Evolutionary conservation across 2,113 vertebrate species (phyloP), one percentile per base, ranked within the genome.

Genomic region (Orthochromis malagaraziensis): DNA sequence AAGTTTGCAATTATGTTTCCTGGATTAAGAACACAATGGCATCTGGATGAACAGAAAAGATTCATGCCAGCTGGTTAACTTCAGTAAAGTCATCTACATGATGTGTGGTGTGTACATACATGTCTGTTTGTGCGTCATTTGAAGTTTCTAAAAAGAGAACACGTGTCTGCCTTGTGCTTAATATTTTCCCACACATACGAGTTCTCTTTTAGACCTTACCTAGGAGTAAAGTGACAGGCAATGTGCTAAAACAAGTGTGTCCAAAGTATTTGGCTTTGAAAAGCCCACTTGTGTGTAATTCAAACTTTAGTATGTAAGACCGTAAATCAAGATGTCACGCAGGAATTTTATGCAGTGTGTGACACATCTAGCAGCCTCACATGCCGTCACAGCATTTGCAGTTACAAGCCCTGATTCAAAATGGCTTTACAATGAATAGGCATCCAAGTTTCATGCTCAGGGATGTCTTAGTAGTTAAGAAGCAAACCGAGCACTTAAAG

Each of bases 1-100:
- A 94, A 86, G 94, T 94, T 16, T 96, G 95, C 90, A 95, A 96
- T 81, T 96, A 94, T 83, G 26, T 91, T 49, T 91, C 92, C 58
- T 95, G 94, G 95, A 95, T 96, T 84, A 87, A 93, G 90, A 84
- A 83, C 68, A 94, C 92, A 19, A 94, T 95, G 93, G 84, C 87
- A 5, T 93, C 93, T 85, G 90, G 38, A 70, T 95, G 86, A 95
- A 55, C 4, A 42, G 77, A 14, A 42, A 49, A 73, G 13, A 53
- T 35, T 75, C 45, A 54, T 84, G 31, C 75, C 33, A 81, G 8
- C 14, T 55, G 42, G n/a, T 17, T n/a, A 79, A 83, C 10, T 38
- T 54, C 29, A 86, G 47, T 88, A 88, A 92, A 94, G 70, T 87
- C 26, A 47, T 51, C 26, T 10, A 10, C 17, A n/a, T 49, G 19